Conservation (phyloP, 2,797 vertebrate genomes). For the Hydrophis major region DNA sequence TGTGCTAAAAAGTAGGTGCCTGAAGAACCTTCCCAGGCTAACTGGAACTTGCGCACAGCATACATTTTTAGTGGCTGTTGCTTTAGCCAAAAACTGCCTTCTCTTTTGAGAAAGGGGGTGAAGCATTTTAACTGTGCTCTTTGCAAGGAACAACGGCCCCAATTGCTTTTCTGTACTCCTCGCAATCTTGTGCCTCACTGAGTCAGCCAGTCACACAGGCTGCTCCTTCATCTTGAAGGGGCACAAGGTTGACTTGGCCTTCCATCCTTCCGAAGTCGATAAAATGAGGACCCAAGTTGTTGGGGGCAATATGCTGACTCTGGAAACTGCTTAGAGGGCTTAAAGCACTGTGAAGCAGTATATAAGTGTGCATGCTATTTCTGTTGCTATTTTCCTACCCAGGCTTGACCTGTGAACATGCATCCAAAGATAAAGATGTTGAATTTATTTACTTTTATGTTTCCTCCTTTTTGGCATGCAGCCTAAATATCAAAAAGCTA, state of each 20-base stretch:
- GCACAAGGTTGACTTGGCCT: background rate
- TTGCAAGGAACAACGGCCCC: background rate
- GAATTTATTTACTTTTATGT: background rate
- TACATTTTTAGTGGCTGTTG: background rate
- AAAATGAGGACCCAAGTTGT: background rate
- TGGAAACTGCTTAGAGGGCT: background rate
- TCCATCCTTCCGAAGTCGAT: background rate
- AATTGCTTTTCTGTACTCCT: background rate
- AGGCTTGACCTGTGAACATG: background rate
- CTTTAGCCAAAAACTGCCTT: background rate
- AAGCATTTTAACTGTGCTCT: background rate
- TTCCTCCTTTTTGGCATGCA: background rate
- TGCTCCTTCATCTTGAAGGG: background rate
- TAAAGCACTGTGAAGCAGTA: background rate
- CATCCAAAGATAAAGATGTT: background rate
- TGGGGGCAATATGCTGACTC: background rate
- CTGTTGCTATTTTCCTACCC: background rate
- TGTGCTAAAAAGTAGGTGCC: slow-evolving; percentile 91
- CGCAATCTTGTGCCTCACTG: background rate
- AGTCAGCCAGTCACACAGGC: background rate
- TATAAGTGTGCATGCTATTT: background rate
- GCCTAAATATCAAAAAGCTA: background rate
- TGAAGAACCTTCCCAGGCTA: background rate
- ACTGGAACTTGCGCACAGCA: fast-evolving
- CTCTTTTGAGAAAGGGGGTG: background rate